A percentile compares a stretch with the other conserved stretches of the same genome.
These are phyloP conservation scores for Aleiodes testaceus DNA, from an alignment of 2,888 invertebrate genomes.

Conservation along the genomic window DNA sequence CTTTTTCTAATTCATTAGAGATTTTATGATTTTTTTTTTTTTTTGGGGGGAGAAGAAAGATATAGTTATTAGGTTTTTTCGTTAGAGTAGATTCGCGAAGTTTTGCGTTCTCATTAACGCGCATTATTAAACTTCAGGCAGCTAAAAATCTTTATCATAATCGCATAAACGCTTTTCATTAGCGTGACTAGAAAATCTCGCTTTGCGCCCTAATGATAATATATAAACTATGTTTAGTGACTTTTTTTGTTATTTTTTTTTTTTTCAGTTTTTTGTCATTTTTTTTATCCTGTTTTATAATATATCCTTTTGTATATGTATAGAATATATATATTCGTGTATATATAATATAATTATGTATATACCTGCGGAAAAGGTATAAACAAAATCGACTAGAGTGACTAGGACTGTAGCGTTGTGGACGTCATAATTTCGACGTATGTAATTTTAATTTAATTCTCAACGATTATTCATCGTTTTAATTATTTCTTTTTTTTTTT, in stretches of 20 bases:
- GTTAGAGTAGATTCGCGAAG: conserved; percentile 31
- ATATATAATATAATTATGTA: conserved; percentile 46
- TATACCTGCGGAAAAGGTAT: conserved; percentile 47
- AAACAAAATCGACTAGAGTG: conserved; percentile 67
- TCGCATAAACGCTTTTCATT: conserved; percentile 56
- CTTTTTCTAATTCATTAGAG: not conserved
- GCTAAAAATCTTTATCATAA: conserved; percentile 58
- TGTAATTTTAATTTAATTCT: not conserved
- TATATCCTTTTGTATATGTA: conserved; percentile 35
- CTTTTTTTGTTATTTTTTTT: conserved; percentile 7
- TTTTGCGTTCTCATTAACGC: conserved; percentile 38
- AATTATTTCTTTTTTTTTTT: conserved; percentile 39
- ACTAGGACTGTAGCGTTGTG: conserved; percentile 69
- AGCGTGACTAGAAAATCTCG: conserved; percentile 63
- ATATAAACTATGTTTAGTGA: conserved; percentile 52
- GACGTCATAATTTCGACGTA: conserved; percentile 67
- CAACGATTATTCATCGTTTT: conserved; percentile 41
- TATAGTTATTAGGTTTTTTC: conserved; percentile 21
- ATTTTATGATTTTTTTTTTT: not conserved
- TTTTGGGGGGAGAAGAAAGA: not conserved
- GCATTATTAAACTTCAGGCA: conserved; percentile 54
- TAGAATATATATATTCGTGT: conserved; percentile 27
- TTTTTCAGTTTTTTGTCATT: not conserved
- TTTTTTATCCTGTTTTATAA: conserved; percentile 21
- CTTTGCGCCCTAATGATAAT: conserved; percentile 50